Base-by-base conservation (phyloP, 2,113 vertebrate genomes). In the Ammodytes dubius region DNA sequence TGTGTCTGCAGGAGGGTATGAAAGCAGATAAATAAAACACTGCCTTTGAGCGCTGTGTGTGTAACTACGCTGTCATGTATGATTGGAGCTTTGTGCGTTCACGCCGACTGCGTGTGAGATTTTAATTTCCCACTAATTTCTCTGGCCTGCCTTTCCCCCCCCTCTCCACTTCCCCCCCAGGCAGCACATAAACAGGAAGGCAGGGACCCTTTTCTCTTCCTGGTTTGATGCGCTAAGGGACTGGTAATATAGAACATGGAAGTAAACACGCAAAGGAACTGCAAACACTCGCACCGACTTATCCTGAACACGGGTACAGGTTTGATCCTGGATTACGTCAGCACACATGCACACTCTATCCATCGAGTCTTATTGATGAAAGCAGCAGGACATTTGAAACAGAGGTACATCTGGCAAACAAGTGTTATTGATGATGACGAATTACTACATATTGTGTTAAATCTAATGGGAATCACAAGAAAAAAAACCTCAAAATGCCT, bases 101-200 rank as follows among this genome's bases (percentile, higher is more conserved):
- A 10, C 11, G n/a, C 7, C 15, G 40, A 83, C 43, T 74, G 54
- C 27, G 50, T 57, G 68, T 67, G 63, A 27, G 27, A 66, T 63
- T 56, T 39, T 70, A 69, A 81, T 68, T 74, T 27, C 63, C 56
- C 15, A 27, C 17, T 81, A 27, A 53, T 64, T 74, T 81, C 72
- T 73, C 17, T 37, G 39, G 70, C 71, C 37, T 49, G 68, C 3
- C 45, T 76, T 74, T 27, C 1, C 27, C 27, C 27, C 72, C 84
- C 75, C 53, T 70, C 53, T 70, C n/a, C 12, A 59, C 72, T 89
- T 89, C 82, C 84, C 65, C 27, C 27, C 27, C 27, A 27, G 47
- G 77, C 79, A 60, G 52, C 68, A 65, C 70, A 88, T 86, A 94
- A 94, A 93, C 92, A 92, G 92, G 89, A 94, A 94, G 82, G 74